Evolutionary conservation across 1,140 invertebrate species (phyloP).

Genomic region (Wasmannia auropunctata): DNA sequence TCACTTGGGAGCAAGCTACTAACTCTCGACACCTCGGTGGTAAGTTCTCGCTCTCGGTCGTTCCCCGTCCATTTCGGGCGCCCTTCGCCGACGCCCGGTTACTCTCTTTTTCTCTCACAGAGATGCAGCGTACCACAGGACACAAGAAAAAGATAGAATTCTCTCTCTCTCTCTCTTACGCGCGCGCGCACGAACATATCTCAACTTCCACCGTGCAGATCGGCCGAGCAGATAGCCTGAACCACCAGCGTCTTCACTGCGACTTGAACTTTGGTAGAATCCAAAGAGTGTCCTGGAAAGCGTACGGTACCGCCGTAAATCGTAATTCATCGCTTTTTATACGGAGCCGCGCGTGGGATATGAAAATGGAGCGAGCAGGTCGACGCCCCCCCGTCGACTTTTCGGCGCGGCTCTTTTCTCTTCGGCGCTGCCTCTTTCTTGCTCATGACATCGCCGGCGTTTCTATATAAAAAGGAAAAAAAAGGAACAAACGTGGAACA

Average conservation of each 20-base stretch:
- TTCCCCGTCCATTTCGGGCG: slow-evolving; percentile 36
- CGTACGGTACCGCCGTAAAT: slow-evolving; percentile 72
- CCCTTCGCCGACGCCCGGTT: slow-evolving; percentile 12
- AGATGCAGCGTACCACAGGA: neutral
- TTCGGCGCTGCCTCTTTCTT: slow-evolving; percentile 24
- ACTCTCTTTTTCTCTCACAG: slow-evolving; percentile 1
- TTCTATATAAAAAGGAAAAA: slow-evolving; percentile 40
- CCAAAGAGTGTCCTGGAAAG: slow-evolving; percentile 47
- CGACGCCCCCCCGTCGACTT: slow-evolving; percentile 60
- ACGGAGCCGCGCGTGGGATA: neutral
- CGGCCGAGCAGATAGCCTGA: slow-evolving; percentile 66
- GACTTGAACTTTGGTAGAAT: slow-evolving; percentile 20
- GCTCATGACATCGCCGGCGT: slow-evolving; percentile 1
- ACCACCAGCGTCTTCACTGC: slow-evolving; percentile 34
- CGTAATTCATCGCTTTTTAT: slow-evolving; percentile 55
- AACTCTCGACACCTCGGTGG: slow-evolving; percentile 76
- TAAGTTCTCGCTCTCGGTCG: slow-evolving; percentile 66
- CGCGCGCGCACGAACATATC: slow-evolving; percentile 51
- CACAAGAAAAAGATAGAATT: neutral
- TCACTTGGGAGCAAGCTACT: slow-evolving; percentile 74
- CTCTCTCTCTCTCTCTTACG: neutral
- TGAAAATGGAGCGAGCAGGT: slow-evolving; percentile 44
- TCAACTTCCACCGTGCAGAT: slow-evolving; percentile 70
- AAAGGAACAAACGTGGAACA: slow-evolving; percentile 36
- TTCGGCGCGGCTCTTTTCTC: slow-evolving; percentile 43